Conservation (phyloP, 2,797 vertebrate species). For the Anolis apletophallus region DNA sequence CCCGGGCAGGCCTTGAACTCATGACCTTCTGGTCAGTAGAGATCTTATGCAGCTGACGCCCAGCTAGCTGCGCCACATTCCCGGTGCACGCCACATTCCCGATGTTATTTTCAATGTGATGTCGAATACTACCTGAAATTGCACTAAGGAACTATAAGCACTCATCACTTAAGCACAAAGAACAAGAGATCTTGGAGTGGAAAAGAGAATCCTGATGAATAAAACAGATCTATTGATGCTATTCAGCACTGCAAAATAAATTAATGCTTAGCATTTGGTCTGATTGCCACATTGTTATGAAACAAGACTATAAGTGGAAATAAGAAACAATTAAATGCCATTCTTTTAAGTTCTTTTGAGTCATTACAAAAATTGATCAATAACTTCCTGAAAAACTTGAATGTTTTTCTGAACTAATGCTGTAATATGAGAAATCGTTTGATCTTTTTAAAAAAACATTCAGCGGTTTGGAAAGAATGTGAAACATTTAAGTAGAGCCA, state of each 20-base stretch:
- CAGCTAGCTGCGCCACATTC: too few species aligned
- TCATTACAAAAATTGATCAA: not conserved
- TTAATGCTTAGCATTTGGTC: not conserved
- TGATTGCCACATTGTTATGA: not conserved
- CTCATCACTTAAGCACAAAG: not conserved
- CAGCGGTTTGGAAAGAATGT: not conserved
- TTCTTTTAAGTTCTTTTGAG: not conserved
- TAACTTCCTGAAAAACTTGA: not conserved
- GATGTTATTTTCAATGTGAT: not conserved
- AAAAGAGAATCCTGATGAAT: not conserved
- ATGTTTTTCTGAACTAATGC: not conserved
- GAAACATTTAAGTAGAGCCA: not conserved
- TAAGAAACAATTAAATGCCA: not conserved
- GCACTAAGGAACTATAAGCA: not conserved
- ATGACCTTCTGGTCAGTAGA: too few species aligned
- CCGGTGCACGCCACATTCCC: too few species aligned
- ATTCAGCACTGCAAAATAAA: slow-evolving; percentile 2
- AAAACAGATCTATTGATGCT: not conserved
- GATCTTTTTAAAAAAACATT: not conserved
- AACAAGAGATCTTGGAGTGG: not conserved
- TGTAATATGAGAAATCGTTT: not conserved
- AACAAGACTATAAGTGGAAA: not conserved
- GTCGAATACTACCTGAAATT: not conserved
- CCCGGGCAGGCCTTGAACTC: too few species aligned
- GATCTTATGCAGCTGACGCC: too few species aligned